These are phyloP conservation scores for mouse (Mus musculus) DNA, from an alignment of 2,113 vertebrate species.

Conservation along the genomic window GRCm39 chr4:131158501-131159000, in stretches of 20 bases:
- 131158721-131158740: neutral
- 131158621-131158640: neutral
- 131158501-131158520: neutral
- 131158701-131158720: neutral
- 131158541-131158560: accelerated
- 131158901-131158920: neutral
- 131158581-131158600: neutral
- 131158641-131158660: too few species aligned
- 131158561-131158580: neutral
- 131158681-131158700: neutral
- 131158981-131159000: neutral
- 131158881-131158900: neutral
- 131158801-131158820: neutral
- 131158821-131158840: neutral
- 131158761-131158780: accelerated
- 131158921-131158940: neutral
- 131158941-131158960: neutral
- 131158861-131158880: neutral
- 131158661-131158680: neutral
- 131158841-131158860: accelerated
- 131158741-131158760: conserved; percentile 57
- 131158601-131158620: neutral
- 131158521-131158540: neutral
- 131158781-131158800: neutral
- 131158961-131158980: neutral